Percentiles rank a stretch among this genome's conserved stretches.
Conservation (phyloP, 2,888 invertebrate genomes). For the Zeuzera pyrina region DNA sequence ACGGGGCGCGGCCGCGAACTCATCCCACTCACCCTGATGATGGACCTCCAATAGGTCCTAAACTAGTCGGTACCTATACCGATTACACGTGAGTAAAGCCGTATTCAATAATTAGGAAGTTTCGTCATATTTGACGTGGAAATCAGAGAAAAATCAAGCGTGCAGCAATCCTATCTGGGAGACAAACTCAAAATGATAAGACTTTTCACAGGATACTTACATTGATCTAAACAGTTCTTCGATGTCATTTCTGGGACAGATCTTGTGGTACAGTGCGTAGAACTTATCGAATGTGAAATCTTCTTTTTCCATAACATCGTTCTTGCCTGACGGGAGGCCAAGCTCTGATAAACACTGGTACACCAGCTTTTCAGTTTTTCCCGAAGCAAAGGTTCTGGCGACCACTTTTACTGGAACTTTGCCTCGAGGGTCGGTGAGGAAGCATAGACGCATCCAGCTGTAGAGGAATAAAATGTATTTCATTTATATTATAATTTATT, state of each 20-base stretch:
- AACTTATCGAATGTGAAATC: slow-evolving; percentile 99
- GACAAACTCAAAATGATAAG: not conserved
- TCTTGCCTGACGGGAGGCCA: slow-evolving; percentile 95
- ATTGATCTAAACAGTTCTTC: slow-evolving; percentile 96
- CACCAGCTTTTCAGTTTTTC: slow-evolving; percentile 98
- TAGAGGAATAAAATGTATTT: too few species aligned
- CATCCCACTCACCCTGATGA: too few species aligned
- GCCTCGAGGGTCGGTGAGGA: slow-evolving; percentile 93
- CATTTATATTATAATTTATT: too few species aligned
- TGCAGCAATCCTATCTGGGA: too few species aligned
- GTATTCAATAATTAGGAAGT: too few species aligned
- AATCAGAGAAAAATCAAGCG: not conserved
- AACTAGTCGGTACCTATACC: too few species aligned
- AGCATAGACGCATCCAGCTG: slow-evolving; percentile 99
- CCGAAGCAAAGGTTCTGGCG: slow-evolving; percentile 98
- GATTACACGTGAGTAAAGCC: too few species aligned
- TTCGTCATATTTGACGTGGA: too few species aligned
- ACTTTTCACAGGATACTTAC: too few species aligned
- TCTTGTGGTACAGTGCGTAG: slow-evolving; percentile 97
- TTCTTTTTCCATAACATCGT: slow-evolving; percentile 94
- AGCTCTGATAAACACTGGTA: slow-evolving; percentile 97
- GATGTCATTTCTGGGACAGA: slow-evolving; percentile 98
- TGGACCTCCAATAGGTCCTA: too few species aligned
- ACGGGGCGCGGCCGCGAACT: too few species aligned
- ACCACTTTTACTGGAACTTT: slow-evolving; percentile 98